Conservation (phyloP, 2,113 vertebrate genomes). For the human (Homo sapiens) region DNA sequence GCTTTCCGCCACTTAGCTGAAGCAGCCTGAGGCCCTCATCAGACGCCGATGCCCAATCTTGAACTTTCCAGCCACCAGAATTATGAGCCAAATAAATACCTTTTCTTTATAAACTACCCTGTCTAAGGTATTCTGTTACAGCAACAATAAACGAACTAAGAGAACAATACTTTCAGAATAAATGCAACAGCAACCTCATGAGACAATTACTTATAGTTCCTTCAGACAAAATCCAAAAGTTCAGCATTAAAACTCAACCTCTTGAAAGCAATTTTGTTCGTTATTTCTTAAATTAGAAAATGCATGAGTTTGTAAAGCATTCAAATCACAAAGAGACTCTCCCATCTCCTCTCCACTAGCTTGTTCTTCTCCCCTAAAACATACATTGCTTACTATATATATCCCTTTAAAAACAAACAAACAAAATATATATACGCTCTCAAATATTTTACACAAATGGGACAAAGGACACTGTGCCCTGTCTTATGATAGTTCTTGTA, state of each 20-base stretch:
- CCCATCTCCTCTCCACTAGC: background rate
- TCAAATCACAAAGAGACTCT: background rate
- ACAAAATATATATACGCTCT: background rate
- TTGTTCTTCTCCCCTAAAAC: background rate
- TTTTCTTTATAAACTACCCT: background rate
- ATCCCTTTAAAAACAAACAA: background rate
- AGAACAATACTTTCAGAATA: background rate
- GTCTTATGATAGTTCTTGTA: background rate
- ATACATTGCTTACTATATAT: background rate
- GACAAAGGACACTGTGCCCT: background rate
- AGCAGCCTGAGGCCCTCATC: background rate
- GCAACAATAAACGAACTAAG: background rate
- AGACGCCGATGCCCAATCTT: background rate
- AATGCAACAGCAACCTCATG: background rate
- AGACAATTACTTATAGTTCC: background rate
- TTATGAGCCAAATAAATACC: background rate
- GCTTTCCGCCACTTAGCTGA: background rate
- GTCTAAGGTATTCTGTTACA: background rate
- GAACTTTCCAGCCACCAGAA: background rate
- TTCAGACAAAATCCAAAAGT: background rate
- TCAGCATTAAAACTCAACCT: background rate
- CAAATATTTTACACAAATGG: background rate
- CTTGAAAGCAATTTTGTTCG: background rate
- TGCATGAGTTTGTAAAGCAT: background rate
- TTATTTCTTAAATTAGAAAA: background rate